Base-by-base conservation (phyloP, 2,888 invertebrate genomes). In the Mythimna albipuncta region DNA sequence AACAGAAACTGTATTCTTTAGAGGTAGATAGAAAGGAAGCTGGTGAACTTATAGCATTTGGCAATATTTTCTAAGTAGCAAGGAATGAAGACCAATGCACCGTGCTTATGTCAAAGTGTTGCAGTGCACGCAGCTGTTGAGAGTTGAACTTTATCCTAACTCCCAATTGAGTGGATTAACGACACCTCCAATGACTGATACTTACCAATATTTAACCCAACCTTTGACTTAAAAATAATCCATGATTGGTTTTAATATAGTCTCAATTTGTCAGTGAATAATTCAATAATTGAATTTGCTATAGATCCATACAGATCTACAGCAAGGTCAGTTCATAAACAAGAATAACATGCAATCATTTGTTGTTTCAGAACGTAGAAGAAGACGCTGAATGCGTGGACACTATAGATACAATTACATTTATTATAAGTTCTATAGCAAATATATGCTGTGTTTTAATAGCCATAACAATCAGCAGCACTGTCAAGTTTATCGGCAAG, bases 401-500 rank as follows among this genome's bases (percentile, higher is more conserved):
- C 81, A 89, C 89, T 0, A 94, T 96, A 77, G 94, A 94, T 52
- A 70, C 84, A 2, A 87, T 90, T 35, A 96, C 96, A 2, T 96
- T 91, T 81, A 58, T 91, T 0, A 92, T 96, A 13, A 94, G 90
- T 81, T 88, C 93, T 0, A 82, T 94, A 44, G 94, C 96, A 0
- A 93, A 91, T 65, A 9, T 91, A 0, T 83, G 88, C 26, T 93
- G 94, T 68, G 92, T 94, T 0, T 41, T 92, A 1, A 90, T 95
- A 63, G 93, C 94, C 0, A 70, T 95, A 0, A 82, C 79, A 0
- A 88, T 91, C 32, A 94, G 95, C 75, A 91, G 91, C 54, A 87
- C 91, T 0, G 92, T 96, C 5, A 94, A 92, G 58, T 58, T 94
- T 9, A 88, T 95, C 6, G 95, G 96, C 77, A 96, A 96, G 85